phyloP scores from a whole-genome alignment of 2,797 vertebrate genomes.

The Crotalus adamanteus region DNA sequence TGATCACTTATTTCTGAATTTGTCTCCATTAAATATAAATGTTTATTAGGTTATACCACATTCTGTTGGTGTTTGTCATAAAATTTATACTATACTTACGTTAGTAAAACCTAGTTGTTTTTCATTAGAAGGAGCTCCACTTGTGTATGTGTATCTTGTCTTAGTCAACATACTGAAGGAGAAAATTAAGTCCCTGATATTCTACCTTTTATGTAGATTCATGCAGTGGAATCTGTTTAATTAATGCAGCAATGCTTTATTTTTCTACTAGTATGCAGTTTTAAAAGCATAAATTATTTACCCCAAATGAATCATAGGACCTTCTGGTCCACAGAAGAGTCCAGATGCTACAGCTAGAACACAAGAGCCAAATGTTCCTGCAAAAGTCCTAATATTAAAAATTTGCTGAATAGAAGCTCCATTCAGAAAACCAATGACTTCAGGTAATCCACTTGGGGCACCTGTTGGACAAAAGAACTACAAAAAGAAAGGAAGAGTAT shows the following conservation, averaged over 20 bases:
- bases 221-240: neutral
- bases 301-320: conserved; percentile 57
- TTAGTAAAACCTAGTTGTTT: neutral
- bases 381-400: conserved; percentile 61
- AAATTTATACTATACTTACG: neutral
- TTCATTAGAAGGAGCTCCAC: neutral
- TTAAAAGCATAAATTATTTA: conserved; percentile 34
- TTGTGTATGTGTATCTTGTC: neutral
- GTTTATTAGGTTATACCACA: neutral
- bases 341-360: conserved; percentile 55
- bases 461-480: conserved; percentile 56
- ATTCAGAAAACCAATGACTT: conserved; percentile 62
- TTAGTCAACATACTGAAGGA: neutral
- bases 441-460: conserved; percentile 46
- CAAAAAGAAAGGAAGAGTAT: neutral
- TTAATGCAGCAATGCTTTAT: neutral
- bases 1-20: neutral
- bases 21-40: neutral
- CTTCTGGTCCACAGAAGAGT: conserved; percentile 61
- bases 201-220: neutral
- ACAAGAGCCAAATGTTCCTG: conserved; percentile 52
- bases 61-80: neutral
- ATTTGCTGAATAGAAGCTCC: conserved; percentile 56
- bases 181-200: neutral
- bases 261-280: neutral